phyloP scores from a whole-genome alignment of 2,888 invertebrate genomes.

The Ophion costatus region DNA sequence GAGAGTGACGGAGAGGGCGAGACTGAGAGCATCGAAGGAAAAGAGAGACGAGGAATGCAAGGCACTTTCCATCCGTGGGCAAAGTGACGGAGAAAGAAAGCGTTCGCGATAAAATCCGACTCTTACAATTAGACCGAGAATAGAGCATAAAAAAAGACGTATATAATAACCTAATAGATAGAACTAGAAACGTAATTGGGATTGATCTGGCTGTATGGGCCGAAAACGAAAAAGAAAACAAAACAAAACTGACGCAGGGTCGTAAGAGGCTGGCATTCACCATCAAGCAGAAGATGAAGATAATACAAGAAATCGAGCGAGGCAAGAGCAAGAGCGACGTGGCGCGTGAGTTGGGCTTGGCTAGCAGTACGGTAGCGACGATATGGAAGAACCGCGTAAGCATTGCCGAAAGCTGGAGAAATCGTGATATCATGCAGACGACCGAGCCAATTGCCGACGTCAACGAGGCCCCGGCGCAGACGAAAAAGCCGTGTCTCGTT shows the following conservation, averaged over 20 bases:
- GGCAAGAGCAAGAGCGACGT: conserved; percentile 86
- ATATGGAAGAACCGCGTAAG: conserved; percentile 86
- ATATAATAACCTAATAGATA: conserved; percentile 2
- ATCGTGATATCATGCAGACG: conserved; percentile 82
- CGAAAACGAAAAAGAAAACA: conserved; percentile 29
- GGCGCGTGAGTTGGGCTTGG: conserved; percentile 85
- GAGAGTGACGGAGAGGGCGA: conserved; percentile 10
- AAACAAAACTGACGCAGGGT: conserved; percentile 83
- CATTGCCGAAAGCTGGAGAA: conserved; percentile 83
- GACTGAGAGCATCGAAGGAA: background rate
- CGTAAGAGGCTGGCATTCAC: conserved; percentile 86
- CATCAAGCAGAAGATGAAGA: conserved; percentile 87
- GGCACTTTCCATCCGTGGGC: background rate
- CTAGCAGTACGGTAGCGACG: conserved; percentile 86
- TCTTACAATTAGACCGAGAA: background rate
- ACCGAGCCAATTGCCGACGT: conserved; percentile 74
- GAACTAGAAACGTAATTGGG: conserved; percentile 49
- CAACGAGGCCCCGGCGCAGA: conserved; percentile 48
- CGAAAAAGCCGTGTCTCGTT: conserved; percentile 45
- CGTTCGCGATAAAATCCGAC: background rate
- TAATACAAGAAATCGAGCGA: conserved; percentile 86
- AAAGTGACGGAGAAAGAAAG: background rate
- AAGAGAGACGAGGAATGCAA: background rate
- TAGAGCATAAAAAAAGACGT: background rate
- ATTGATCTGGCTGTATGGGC: conserved; percentile 16